A percentile compares a stretch with the other conserved stretches of the same genome.
Evolutionary conservation across 2,113 vertebrate species (phyloP).

Genomic region (Pachyramphus minor): DNA sequence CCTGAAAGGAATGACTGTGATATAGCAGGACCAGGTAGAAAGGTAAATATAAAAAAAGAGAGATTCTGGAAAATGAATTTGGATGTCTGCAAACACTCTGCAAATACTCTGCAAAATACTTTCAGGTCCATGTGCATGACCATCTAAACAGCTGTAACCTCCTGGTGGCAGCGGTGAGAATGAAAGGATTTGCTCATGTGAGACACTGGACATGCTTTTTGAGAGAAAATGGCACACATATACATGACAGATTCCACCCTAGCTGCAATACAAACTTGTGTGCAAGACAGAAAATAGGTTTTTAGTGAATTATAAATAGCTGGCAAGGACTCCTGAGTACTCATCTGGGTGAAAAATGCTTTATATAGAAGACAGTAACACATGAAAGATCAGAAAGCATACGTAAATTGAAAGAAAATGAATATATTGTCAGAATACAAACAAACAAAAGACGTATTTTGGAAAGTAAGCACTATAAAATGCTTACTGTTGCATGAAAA

Average conservation of each 20-base stretch:
- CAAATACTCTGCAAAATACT: neutral
- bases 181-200: neutral
- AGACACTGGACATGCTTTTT: neutral
- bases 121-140: neutral
- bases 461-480: neutral
- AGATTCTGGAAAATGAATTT: neutral
- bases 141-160: neutral
- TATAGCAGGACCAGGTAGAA: neutral
- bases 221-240: neutral
- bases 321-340: neutral
- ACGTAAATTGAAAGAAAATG: neutral
- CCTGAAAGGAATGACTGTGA: neutral
- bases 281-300: slow-evolving; percentile 15
- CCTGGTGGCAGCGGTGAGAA: neutral
- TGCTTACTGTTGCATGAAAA: slow-evolving; percentile 1
- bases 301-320: slow-evolving; percentile 18
- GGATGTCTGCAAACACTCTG: no score
- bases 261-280: slow-evolving; percentile 4
- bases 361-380: neutral
- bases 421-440: neutral
- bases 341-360: neutral
- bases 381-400: neutral
- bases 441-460: neutral
- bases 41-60: neutral
- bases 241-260: neutral